Conservation (phyloP, 2,888 invertebrate species). For the Trissolcus brochymenae region DNA sequence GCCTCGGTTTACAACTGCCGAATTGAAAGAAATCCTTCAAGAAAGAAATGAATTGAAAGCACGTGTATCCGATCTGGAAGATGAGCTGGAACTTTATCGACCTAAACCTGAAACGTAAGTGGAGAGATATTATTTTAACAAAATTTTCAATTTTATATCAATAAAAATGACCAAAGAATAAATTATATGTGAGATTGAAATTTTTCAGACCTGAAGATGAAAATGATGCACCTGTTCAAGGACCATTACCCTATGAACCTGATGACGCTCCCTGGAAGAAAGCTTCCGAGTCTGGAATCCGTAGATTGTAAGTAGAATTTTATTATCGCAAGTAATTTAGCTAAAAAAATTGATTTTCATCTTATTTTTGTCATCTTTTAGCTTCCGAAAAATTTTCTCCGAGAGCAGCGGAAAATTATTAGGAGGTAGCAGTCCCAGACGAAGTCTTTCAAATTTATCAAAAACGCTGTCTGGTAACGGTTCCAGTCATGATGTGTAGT, state of each 20-base stretch:
- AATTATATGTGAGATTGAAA: too few relatives aligned
- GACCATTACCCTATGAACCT: conserved; percentile 96
- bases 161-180: too few relatives aligned
- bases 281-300: conserved; percentile 87
- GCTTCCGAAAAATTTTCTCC: conserved; percentile 93
- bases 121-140: too few relatives aligned
- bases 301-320: conserved; percentile 87
- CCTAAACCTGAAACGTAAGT: conserved; percentile 78
- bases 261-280: conserved; percentile 97
- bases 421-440: conserved; percentile 86
- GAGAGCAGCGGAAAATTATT: conserved; percentile 82
- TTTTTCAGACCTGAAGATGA: conserved; percentile 75
- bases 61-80: conserved; percentile 94
- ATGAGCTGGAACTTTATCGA: conserved; percentile 88
- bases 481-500: conserved; percentile 53
- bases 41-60: conserved; percentile 96
- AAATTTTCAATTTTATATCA: too few relatives aligned
- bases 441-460: conserved; percentile 87
- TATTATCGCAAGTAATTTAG: conserved; percentile 9
- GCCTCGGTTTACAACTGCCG: conserved; percentile 89
- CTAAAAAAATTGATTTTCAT: background rate
- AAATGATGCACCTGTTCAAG: conserved; percentile 94
- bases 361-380: conserved; percentile 71
- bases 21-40: conserved; percentile 89
- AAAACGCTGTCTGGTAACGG: conserved; percentile 80